Percentiles rank a stretch among this genome's conserved stretches.
phyloP scores from a whole-genome alignment of 2,888 invertebrate genomes.

The Holacanthella duospinosa region DNA sequence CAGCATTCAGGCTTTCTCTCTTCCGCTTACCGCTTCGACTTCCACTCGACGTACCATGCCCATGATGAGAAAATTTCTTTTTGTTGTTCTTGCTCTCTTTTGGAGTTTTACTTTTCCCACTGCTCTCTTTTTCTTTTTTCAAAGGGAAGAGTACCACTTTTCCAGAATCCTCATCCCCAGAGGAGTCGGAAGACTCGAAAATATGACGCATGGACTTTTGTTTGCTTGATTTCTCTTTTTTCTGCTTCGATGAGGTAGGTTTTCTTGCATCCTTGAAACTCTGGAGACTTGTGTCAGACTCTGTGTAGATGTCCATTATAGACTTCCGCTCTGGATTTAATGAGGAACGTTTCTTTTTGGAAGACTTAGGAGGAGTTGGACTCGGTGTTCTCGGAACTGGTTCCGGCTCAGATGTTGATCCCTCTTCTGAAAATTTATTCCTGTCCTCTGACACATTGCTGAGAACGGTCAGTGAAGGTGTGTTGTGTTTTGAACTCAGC shows the following conservation, averaged over 20 bases:
- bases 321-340: conserved; percentile 8
- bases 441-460: conserved; percentile 7
- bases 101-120: background rate
- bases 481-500: conserved; percentile 15
- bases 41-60: conserved; percentile 8
- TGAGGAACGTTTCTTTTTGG: background rate
- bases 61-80: conserved; percentile 5
- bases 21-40: conserved; percentile 10
- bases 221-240: conserved; percentile 25
- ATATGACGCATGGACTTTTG: conserved; percentile 25
- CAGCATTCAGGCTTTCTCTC: conserved; percentile 21
- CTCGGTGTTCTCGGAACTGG: too few species aligned
- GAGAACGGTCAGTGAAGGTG: conserved; percentile 12
- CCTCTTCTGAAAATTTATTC: conserved; percentile 30
- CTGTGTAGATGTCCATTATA: conserved; percentile 26
- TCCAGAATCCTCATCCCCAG: conserved; percentile 11
- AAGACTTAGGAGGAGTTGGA: background rate
- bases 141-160: background rate
- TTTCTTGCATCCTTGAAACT: background rate
- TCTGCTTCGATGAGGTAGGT: conserved; percentile 6
- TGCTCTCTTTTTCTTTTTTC: conserved; percentile 8
- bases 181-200: conserved; percentile 33
- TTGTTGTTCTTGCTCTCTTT: conserved; percentile 1
- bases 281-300: conserved; percentile 29
- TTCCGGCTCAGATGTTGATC: conserved; percentile 12